phyloP scores from a whole-genome alignment of 1,140 invertebrate genomes.

The Homarus americanus region DNA sequence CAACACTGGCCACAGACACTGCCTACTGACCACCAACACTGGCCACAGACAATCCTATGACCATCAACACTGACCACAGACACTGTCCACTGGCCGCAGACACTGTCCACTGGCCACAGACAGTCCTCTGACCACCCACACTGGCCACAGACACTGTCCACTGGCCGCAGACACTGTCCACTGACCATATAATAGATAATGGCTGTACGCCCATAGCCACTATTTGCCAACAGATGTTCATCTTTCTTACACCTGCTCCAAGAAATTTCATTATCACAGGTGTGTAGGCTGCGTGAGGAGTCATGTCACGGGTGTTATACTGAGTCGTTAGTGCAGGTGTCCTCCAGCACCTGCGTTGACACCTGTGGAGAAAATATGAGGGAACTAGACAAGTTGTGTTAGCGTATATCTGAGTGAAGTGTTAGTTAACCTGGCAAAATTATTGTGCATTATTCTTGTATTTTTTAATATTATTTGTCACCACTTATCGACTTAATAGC shows the following conservation, averaged over 20 bases:
- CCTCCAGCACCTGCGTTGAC: neutral
- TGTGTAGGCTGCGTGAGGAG: neutral
- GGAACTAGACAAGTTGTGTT: neutral
- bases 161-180: neutral
- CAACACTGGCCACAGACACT: neutral
- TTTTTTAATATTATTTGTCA: too few relatives aligned
- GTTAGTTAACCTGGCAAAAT: too few relatives aligned
- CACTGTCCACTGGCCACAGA: neutral
- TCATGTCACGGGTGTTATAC: neutral
- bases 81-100: neutral
- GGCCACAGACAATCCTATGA: neutral
- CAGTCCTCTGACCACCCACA: neutral
- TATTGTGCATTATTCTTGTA: too few relatives aligned
- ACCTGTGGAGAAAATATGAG: neutral
- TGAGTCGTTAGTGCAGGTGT: neutral
- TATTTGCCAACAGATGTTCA: neutral
- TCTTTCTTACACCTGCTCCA: neutral
- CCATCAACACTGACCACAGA: neutral
- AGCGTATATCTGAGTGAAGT: neutral
- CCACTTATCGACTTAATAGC: too few relatives aligned
- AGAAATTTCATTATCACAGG: neutral
- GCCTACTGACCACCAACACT: neutral
- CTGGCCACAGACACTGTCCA: neutral
- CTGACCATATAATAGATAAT: neutral
- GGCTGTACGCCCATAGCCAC: neutral